Percentiles rank a stretch among this genome's conserved stretches.
Evolutionary conservation across 2,113 vertebrate species (phyloP).

Genomic region (Nycticebus coucang): DNA sequence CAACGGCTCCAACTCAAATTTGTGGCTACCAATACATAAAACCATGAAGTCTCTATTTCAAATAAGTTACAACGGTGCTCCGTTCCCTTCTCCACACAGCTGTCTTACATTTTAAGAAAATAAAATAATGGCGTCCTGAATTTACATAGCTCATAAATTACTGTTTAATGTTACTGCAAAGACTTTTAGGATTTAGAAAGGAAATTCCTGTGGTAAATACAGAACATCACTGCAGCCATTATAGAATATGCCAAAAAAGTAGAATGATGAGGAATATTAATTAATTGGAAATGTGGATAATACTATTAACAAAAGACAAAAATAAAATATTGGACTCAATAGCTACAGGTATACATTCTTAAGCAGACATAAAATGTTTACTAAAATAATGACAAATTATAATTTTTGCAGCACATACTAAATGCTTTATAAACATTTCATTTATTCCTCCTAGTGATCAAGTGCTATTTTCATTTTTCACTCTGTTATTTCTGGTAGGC

Average conservation of each 20-base stretch:
- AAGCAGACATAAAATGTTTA: background rate
- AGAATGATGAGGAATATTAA: background rate
- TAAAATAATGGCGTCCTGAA: background rate
- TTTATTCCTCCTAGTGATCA: background rate
- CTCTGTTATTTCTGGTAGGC: background rate
- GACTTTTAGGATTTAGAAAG: background rate
- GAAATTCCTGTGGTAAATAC: background rate
- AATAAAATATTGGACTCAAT: background rate
- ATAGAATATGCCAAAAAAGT: background rate
- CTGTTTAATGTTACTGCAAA: background rate
- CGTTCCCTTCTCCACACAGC: background rate
- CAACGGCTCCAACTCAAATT: background rate
- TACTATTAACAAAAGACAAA: background rate
- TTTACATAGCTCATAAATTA: background rate
- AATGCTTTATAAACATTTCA: background rate
- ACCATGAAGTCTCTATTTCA: background rate
- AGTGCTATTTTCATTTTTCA: background rate
- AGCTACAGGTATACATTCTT: background rate
- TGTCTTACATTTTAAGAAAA: slow-evolving; percentile 37
- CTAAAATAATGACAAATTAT: background rate
- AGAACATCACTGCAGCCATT: background rate
- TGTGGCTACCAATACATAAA: background rate
- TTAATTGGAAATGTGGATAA: background rate
- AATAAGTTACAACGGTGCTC: background rate
- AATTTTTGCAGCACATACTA: background rate